Conservation (phyloP, 2,888 invertebrate genomes). For the Polyommatus icarus region DNA sequence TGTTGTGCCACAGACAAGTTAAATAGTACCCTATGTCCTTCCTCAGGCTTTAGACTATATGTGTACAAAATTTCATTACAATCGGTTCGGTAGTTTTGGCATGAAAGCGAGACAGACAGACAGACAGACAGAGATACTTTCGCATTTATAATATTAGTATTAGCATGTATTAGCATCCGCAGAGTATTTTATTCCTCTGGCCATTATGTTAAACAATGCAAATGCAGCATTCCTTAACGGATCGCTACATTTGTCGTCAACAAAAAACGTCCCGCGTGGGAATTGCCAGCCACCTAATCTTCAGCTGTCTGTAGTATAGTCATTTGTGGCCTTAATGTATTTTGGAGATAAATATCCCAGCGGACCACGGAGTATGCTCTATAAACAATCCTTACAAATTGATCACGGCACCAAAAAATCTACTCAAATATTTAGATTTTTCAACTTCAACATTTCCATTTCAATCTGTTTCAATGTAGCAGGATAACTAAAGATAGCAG, state of each 20-base stretch:
- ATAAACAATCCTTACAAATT: neutral
- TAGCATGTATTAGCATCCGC: neutral
- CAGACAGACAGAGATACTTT: too few species aligned
- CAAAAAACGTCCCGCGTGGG: neutral
- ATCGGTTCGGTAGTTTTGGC: too few species aligned
- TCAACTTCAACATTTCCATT: neutral
- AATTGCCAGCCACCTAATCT: neutral
- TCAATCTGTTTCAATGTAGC: neutral
- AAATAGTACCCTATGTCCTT: too few species aligned
- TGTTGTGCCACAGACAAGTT: too few species aligned
- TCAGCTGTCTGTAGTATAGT: neutral
- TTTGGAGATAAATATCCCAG: neutral
- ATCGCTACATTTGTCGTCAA: neutral
- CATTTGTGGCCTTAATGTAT: slow-evolving; percentile 5
- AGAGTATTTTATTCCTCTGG: neutral
- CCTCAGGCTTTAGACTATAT: too few species aligned
- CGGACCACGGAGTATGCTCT: neutral
- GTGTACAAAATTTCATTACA: too few species aligned
- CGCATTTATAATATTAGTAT: too few species aligned
- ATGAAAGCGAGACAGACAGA: too few species aligned
- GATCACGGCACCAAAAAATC: neutral
- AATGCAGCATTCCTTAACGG: neutral
- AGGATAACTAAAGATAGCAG: neutral
- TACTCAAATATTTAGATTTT: neutral
- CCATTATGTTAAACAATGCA: neutral